Percentiles rank a stretch among this genome's conserved stretches.
Evolutionary conservation across 2,888 invertebrate species (phyloP).

Genomic region (Xestia rhomboidea): DNA sequence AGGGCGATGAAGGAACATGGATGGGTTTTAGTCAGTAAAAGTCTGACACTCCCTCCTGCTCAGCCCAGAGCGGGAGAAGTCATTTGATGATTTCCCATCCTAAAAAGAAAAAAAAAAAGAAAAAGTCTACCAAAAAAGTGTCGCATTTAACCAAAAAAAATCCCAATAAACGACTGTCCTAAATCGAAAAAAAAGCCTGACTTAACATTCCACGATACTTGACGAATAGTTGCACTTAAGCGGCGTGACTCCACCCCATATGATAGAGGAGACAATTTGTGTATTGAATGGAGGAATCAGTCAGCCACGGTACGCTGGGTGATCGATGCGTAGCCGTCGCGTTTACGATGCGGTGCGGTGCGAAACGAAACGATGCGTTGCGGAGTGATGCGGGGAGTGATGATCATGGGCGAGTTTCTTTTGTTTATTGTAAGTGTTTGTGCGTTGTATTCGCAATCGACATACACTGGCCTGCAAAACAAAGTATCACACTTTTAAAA

Average conservation of each 20-base stretch:
- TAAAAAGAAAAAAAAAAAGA: too few species aligned
- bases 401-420: neutral
- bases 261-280: conserved; percentile 76
- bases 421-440: neutral
- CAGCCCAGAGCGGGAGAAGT: too few species aligned
- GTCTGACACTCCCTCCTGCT: too few species aligned
- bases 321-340: conserved; percentile 56
- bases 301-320: conserved; percentile 69
- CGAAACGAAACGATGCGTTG: conserved; percentile 36
- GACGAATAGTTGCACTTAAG: conserved; percentile 60
- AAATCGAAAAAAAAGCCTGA: conserved; percentile 55
- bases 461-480: too few species aligned
- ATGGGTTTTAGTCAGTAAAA: too few species aligned
- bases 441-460: neutral
- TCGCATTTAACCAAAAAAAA: conserved; percentile 23
- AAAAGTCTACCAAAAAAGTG: too few species aligned
- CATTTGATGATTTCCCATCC: too few species aligned
- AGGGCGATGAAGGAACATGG: too few species aligned
- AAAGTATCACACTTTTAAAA: too few species aligned
- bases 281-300: conserved; percentile 73
- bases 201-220: conserved; percentile 54
- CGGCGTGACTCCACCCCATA: conserved; percentile 54
- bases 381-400: neutral
- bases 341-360: conserved; percentile 41
- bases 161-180: conserved; percentile 19